Conservation (phyloP, 2,888 invertebrate genomes). For the Drosophila kambysellisi region DNA sequence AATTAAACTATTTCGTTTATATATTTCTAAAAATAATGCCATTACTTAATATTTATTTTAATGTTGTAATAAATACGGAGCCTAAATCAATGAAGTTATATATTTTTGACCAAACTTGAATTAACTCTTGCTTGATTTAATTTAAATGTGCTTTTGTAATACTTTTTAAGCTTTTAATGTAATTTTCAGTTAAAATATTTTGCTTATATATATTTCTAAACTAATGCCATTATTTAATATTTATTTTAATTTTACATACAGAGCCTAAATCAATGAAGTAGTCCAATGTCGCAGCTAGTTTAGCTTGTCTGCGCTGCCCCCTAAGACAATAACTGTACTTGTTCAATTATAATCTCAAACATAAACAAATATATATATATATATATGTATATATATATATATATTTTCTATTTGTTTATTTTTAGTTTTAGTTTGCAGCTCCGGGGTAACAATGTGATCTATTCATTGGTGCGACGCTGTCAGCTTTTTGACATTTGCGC, state of each 20-base stretch:
- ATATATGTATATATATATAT: not conserved
- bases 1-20: not conserved
- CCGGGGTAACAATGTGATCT: slow-evolving; percentile 58
- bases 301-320: slow-evolving; percentile 15
- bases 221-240: not conserved
- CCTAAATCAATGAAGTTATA: not conserved
- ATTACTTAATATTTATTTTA: not conserved
- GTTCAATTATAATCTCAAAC: slow-evolving; percentile 30
- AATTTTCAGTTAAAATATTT: not conserved
- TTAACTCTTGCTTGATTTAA: not conserved
- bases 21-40: not conserved
- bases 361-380: not conserved
- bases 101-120: not conserved
- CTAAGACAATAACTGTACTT: slow-evolving; percentile 42
- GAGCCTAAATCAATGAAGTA: slow-evolving; percentile 20
- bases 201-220: not conserved
- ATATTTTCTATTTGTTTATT: not conserved
- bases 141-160: not conserved
- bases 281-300: slow-evolving; percentile 29
- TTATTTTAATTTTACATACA: not conserved
- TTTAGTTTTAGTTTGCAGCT: not conserved
- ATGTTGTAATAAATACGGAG: not conserved
- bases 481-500: slow-evolving; percentile 65
- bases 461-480: slow-evolving; percentile 59
- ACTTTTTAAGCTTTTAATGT: not conserved